Base-by-base conservation (phyloP, 2,888 invertebrate species). In the Drosophila setosimentum region DNA sequence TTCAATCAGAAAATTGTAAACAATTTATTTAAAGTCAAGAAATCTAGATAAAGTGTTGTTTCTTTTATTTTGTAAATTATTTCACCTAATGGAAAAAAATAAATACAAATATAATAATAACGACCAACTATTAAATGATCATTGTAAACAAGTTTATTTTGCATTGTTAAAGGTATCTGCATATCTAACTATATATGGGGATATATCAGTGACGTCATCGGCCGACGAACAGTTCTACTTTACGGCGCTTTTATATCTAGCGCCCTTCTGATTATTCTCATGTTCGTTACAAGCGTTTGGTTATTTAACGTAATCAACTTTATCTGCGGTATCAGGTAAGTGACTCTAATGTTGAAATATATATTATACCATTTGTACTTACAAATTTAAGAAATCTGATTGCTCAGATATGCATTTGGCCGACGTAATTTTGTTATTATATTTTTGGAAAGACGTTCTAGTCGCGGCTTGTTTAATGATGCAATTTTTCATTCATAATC, bases 161-260 rank as follows among this genome's bases (percentile, higher is more conserved):
- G 18, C 7, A 35, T 45, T 4, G n/a, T 27, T 49, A 24, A 42
- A 91, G 91, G 91, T 16, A 77, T 91, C 24, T 92, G 92, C 58
- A 51, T 91, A 16, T 91, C 91, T n/a, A 91, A 91, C 29, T 91
- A 91, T 60, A 77, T 92, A 68, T 91, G 91, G 87, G 91, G 91
- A 37, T 91, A 92, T 42, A 65, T 91, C 42, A 83, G 92, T 60
- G 91, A 91, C 68, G 82, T 82, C 16, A 81, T 87, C 51, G 91
- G 91, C 4, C 80, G 91, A 0, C 91, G 91, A 11, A 81, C 77
- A 8, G 89, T 91, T 18, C 61, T 91, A 33, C 78, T 92, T 0
- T 87, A 78, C 55, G 83, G 91, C 13, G 82, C 73, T 27, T 83
- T 91, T 11, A 35, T 69, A 5, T 83, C 88, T 51, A 82, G 71